These are phyloP conservation scores for Mesoclemmys tuberculata DNA, from an alignment of 2,113 vertebrate genomes.

Conservation along the genomic window DNA sequence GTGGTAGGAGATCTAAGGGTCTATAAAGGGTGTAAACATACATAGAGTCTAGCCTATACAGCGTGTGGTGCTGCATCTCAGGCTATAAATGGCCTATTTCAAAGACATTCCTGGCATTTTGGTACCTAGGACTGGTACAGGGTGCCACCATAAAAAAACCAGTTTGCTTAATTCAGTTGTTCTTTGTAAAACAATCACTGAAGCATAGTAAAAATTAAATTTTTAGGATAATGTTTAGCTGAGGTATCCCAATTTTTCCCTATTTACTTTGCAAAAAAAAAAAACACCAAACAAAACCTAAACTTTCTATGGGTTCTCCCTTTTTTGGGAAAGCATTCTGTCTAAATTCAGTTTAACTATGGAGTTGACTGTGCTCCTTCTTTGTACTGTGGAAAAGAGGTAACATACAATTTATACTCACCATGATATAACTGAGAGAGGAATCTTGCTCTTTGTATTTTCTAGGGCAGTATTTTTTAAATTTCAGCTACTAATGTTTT, in stretches of 20 bases:
- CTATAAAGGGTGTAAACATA: not conserved
- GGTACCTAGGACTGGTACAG: not conserved
- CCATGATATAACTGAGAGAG: not conserved
- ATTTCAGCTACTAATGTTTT: conserved; percentile 11
- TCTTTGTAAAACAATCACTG: not conserved
- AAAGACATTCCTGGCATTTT: not conserved
- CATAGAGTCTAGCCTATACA: not conserved
- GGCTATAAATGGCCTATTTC: not conserved
- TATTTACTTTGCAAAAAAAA: not conserved
- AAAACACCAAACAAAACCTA: not conserved
- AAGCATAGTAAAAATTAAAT: not conserved
- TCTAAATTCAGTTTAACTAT: not conserved
- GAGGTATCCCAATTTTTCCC: not conserved
- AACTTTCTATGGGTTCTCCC: not conserved
- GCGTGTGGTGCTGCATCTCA: not conserved
- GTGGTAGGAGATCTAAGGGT: not conserved
- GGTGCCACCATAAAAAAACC: not conserved
- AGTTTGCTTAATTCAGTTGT: not conserved
- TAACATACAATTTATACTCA: not conserved
- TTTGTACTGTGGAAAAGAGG: not conserved
- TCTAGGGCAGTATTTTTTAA: not conserved
- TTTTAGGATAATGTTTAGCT: not conserved
- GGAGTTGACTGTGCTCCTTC: not conserved
- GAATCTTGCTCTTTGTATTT: not conserved
- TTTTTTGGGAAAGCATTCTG: not conserved